Base-by-base conservation (phyloP, 2,797 vertebrate species). In the Micrastur ruficollis region DNA sequence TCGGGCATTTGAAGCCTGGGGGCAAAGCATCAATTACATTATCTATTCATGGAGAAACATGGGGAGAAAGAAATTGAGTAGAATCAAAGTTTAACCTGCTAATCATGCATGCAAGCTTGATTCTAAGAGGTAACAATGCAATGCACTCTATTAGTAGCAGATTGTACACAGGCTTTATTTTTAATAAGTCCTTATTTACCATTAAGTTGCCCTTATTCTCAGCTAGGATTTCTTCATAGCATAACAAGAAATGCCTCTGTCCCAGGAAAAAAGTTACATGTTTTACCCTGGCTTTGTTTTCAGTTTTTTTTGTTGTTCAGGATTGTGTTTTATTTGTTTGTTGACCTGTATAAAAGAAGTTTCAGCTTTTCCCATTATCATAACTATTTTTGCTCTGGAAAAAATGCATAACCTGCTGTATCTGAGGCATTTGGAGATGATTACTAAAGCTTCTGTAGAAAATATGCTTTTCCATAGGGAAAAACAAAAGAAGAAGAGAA, bases 21-120 rank as follows among this genome's bases (percentile, higher is more conserved):
- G 97, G 95, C 97, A 97, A 95, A 96, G 74, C 97, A 93, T 97
- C 97, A 97, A 94, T 95, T 98, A 93, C 93, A 97, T 98, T 95
- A 96, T 96, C 96, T 98, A 96, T 98, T 98, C 97, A 97, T 89
- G 90, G 81, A 93, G 53, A 93, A 98, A 75, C 92, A 95, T 44
- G 86, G 72, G 66, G 85, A 76, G 95, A 93, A 71, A 82, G 90
- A 97, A 98, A 97, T 86, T 94, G 65, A 94, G 72, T 89, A 95
- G 74, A 96, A 96, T 91, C 73, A 81, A 91, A 94, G 59, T 96
- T 97, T 95, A 95, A 94, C 92, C 86, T 95, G 74, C 52, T 95
- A 97, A 94, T 91, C 89, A 85, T 81, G 92, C 83, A 84, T 93
- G 52, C 81, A 93, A 93, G 89, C 89, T 93, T 76, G 65, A 93